Evolutionary conservation across 2,888 invertebrate species (phyloP), one percentile per base, ranked within the genome.

Genomic region (Zelleria hepariella): DNA sequence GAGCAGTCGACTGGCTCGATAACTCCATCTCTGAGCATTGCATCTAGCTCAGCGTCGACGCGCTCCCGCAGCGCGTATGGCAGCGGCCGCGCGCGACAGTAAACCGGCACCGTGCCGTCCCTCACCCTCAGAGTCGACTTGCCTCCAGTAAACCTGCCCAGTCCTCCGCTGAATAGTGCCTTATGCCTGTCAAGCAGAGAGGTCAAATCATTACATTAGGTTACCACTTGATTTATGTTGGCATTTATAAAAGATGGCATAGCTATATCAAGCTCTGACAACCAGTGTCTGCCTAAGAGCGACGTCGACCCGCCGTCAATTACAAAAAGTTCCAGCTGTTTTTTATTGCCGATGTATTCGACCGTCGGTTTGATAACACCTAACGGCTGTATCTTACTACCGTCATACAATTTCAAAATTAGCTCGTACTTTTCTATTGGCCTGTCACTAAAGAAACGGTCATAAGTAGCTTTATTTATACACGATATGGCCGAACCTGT

Each of bases 1-100:
- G 53, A 59, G 53, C 21, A n/a, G 24, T 54, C 54, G 7, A 54
- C 59, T n/a, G n/a, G n/a, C n/a, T n/a, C n/a, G n/a, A n/a, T n/a
- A n/a, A n/a, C n/a, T n/a, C n/a, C n/a, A n/a, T 7, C 47, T 5
- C 21, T 20, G 8, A 58, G 18, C 51, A 58, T 24, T 2, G n/a
- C 51, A 23, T 58, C 47, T 5, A 59, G 54, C 25, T 53, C 24
- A n/a, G 4, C 23, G n/a, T 59, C 59, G 2, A 54, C 54, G n/a
- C n/a, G n/a, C n/a, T n/a, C n/a, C n/a, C n/a, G n/a, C n/a, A n/a
- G n/a, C n/a, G n/a, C n/a, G n/a, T n/a, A n/a, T n/a, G n/a, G n/a
- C n/a, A n/a, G n/a, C n/a, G n/a, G n/a, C n/a, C n/a, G n/a, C n/a
- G n/a, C n/a, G n/a, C n/a, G n/a, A n/a, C n/a, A n/a, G n/a, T n/a